Conservation (phyloP, 2,797 vertebrate species). For the Anniella stebbinsi region DNA sequence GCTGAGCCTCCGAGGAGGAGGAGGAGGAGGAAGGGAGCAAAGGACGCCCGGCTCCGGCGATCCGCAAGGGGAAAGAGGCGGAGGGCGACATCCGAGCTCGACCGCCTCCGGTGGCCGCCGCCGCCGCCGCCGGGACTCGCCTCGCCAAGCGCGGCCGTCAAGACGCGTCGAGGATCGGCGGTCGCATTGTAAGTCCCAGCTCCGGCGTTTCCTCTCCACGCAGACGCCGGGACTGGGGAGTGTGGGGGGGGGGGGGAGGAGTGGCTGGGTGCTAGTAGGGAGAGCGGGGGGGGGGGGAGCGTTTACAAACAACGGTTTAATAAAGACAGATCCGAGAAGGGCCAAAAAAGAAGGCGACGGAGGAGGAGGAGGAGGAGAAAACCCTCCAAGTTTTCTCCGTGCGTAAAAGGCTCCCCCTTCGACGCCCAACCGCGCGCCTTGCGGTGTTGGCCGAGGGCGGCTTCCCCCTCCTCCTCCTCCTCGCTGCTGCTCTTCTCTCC, state of each 20-base stretch:
- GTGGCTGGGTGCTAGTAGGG: too few relatives aligned
- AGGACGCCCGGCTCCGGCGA: not conserved
- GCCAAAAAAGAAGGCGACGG: not conserved
- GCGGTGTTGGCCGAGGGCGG: not conserved
- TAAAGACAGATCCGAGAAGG: not conserved
- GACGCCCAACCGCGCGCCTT: not conserved
- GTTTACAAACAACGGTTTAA: not conserved
- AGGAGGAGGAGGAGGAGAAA: too few relatives aligned
- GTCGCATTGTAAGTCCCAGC: fast-evolving
- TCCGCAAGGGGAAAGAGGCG: not conserved
- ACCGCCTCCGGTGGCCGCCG: not conserved
- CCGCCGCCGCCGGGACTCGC: not conserved
- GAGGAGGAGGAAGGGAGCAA: not conserved
- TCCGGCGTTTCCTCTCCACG: fast-evolving
- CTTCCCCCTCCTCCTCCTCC: too few relatives aligned
- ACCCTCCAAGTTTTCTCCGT: not conserved
- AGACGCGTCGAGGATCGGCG: not conserved
- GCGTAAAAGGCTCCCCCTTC: not conserved
- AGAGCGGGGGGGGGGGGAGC: not conserved
- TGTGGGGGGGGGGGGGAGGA: not conserved
- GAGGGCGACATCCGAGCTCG: conserved; percentile 21
- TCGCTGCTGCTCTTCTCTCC: not conserved
- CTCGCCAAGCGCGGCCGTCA: not conserved
- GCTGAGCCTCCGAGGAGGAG: not conserved
- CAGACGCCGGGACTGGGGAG: too few relatives aligned